A percentile compares a stretch with the other conserved stretches of the same genome.
Evolutionary conservation across 2,113 vertebrate species (phyloP).

Genomic region (Oncorhynchus mykiss): DNA sequence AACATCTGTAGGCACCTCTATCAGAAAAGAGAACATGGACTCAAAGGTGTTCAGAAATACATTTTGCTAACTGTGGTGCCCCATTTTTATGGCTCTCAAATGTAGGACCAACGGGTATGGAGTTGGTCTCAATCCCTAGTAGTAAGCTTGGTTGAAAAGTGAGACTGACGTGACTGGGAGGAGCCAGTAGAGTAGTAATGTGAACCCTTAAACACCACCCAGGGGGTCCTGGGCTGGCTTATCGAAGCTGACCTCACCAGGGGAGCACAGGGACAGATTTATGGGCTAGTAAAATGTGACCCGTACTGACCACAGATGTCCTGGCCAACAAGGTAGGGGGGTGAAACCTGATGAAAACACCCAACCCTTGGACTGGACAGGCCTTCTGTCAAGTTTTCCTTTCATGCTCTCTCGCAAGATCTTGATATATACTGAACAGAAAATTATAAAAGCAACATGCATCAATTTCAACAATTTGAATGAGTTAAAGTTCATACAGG

Average conservation of each 20-base stretch:
- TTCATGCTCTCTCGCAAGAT: conserved; percentile 18
- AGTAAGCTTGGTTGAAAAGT: too few relatives aligned
- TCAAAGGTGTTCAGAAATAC: neutral
- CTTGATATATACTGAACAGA: conserved; percentile 7
- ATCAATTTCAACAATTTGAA: too few relatives aligned
- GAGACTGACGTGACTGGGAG: neutral
- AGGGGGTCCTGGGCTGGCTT: conserved; percentile 24
- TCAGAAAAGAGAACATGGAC: neutral
- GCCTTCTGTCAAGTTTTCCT: conserved; percentile 8
- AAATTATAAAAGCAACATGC: too few relatives aligned
- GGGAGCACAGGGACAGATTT: conserved; percentile 45
- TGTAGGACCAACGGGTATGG: too few relatives aligned
- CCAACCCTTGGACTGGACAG: conserved; percentile 8
- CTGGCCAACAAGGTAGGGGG: conserved; percentile 30
- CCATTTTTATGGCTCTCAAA: neutral
- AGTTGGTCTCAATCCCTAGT: too few relatives aligned
- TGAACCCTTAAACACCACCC: conserved; percentile 22
- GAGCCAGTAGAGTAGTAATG: conserved; percentile 14
- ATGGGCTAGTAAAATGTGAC: conserved; percentile 47
- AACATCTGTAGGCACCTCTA: neutral
- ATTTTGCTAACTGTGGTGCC: neutral
- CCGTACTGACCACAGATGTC: conserved; percentile 50
- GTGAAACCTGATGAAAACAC: conserved; percentile 50
- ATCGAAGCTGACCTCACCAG: conserved; percentile 35
- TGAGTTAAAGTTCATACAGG: too few relatives aligned